phyloP scores from a whole-genome alignment of 2,888 invertebrate species.

The Carcina quercana region DNA sequence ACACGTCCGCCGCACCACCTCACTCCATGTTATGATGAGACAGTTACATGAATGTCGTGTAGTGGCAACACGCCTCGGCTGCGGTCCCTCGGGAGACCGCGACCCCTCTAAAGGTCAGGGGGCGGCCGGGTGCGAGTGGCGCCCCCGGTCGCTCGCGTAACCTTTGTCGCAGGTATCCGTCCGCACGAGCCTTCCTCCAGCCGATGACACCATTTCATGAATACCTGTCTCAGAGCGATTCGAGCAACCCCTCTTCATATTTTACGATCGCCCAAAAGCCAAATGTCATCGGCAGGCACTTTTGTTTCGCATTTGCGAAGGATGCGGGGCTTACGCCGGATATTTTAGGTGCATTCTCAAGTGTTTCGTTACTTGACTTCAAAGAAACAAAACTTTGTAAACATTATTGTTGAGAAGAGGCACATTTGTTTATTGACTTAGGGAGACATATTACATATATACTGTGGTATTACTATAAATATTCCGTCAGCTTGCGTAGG shows the following conservation, averaged over 20 bases:
- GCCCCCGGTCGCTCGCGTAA: slow-evolving; percentile 23
- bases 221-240: slow-evolving; percentile 37
- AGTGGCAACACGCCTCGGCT: slow-evolving; percentile 42
- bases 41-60: slow-evolving; percentile 32
- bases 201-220: slow-evolving; percentile 44
- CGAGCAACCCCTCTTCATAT: slow-evolving; percentile 43
- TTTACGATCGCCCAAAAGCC: slow-evolving; percentile 23
- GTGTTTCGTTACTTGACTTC: slow-evolving; percentile 31
- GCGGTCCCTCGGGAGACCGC: slow-evolving; percentile 32
- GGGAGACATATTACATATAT: no score
- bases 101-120: slow-evolving; percentile 51
- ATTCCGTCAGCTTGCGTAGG: no score
- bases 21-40: slow-evolving; percentile 30
- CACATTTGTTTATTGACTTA: no score
- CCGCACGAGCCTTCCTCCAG: slow-evolving; percentile 25
- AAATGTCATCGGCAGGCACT: slow-evolving; percentile 8
- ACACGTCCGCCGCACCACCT: slow-evolving; percentile 39
- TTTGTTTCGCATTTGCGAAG: no score
- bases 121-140: slow-evolving; percentile 18
- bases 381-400: no score
- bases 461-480: no score
- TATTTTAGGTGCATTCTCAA: slow-evolving; percentile 31
- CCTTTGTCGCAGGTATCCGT: slow-evolving; percentile 38
- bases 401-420: no score
- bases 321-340: slow-evolving; percentile 13